phyloP scores from a whole-genome alignment of 2,113 vertebrate genomes.

The Crotalus helleri region DNA sequence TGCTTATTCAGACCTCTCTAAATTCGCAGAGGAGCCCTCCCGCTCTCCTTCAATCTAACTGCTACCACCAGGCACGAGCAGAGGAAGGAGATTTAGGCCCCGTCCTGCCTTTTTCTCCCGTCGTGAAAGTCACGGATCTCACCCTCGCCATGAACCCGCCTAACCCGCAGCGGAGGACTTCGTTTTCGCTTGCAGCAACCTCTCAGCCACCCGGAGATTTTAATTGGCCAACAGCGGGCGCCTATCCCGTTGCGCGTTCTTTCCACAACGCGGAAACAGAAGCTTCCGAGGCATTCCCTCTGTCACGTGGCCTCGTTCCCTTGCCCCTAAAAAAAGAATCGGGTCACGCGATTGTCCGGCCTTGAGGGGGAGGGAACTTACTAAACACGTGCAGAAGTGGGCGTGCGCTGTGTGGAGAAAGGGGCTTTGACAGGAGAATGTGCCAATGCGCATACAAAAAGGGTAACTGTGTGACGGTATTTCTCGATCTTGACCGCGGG shows the following conservation, averaged over 20 bases:
- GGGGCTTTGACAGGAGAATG: background rate
- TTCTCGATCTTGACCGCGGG: background rate
- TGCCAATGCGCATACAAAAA: too few species aligned
- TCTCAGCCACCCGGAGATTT: background rate
- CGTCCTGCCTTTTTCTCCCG: background rate
- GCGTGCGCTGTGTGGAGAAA: background rate
- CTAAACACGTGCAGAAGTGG: background rate
- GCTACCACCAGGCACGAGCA: background rate
- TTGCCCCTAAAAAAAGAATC: too few species aligned
- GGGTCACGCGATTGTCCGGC: background rate
- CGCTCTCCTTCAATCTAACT: background rate
- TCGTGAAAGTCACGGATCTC: background rate
- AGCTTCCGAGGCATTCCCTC: too few species aligned
- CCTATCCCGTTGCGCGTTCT: background rate
- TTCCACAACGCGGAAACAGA: background rate
- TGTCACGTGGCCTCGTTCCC: background rate
- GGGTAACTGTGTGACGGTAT: background rate
- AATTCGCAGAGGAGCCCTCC: background rate
- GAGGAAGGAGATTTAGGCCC: background rate
- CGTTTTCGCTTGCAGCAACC: background rate
- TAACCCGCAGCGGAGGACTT: background rate
- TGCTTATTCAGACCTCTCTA: background rate
- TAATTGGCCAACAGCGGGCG: background rate
- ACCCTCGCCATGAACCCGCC: background rate
- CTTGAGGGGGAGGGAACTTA: too few species aligned